Evolutionary conservation across 2,113 vertebrate genomes (phyloP), one percentile per base, ranked within the genome.

Genomic region (Salminus brasiliensis): DNA sequence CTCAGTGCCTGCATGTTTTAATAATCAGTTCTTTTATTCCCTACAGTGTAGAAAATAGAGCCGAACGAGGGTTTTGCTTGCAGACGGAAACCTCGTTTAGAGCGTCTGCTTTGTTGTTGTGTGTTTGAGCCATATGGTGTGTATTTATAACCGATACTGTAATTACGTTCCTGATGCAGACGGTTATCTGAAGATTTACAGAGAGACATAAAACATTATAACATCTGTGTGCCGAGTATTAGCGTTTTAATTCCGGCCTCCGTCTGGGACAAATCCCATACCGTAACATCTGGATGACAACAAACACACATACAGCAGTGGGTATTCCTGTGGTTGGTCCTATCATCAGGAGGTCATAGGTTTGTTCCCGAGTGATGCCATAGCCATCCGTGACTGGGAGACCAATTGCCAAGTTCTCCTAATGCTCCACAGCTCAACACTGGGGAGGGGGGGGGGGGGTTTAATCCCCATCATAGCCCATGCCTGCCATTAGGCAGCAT

Each of bases 221-320:
- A 55, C 52, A 55, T 55, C 52, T 55, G 52, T 55, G 52, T n/a
- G 52, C 52, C n/a, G n/a, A 55, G 52, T 55, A 55, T 55, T 55
- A 55, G 52, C 52, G 52, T 2, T 55, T 23, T 55, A 55, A 55
- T 55, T 55, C 25, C 10, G 6, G 23, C 11, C 52, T 7, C 47
- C 1, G 18, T n/a, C 47, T 23, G 52, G 52, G 52, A 21, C n/a
- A 55, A 55, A 55, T 55, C 52, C 52, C n/a, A 10, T 18, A 55
- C n/a, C n/a, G 0, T 23, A 25, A 55, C 52, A 55, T 21, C 52
- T 55, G 52, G 52, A 55, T 21, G 52, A 53, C 11, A 21, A 8
- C 52, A 23, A 53, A 53, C n/a, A n/a, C n/a, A 53, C 45, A 6
- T 18, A 15, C 12, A 10, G 12, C 16, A 1, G 12, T 49, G 18